Evolutionary conservation across 2,113 vertebrate genomes (phyloP).

Genomic region (Barbus barbus): DNA sequence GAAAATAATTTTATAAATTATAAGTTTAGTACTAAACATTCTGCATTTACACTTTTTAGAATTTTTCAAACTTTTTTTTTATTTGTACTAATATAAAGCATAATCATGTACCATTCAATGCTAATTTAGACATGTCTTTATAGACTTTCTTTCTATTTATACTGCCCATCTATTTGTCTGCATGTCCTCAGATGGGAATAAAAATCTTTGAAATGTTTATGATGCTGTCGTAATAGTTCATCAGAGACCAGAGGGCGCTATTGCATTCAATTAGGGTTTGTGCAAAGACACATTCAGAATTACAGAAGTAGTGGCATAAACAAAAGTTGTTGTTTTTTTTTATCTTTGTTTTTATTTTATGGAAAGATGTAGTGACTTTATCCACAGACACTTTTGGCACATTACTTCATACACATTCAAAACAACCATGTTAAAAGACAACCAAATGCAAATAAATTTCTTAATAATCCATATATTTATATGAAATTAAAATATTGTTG

Average conservation of each 20-base stretch:
- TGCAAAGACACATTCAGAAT: background rate
- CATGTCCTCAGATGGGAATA: background rate
- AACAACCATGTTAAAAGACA: background rate
- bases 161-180: background rate
- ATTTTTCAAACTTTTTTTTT: too few relatives aligned
- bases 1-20: background rate
- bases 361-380: background rate
- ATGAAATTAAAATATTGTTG: background rate
- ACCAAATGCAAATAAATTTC: background rate
- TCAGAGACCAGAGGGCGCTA: background rate
- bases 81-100: background rate
- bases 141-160: background rate
- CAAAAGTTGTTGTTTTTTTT: background rate
- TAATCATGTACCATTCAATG: background rate
- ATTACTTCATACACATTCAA: background rate
- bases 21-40: background rate
- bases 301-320: background rate
- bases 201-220: background rate
- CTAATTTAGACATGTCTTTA: background rate
- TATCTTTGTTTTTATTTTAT: background rate
- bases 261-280: background rate
- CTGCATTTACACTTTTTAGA: background rate
- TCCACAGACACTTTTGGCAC: slow-evolving; percentile 2
- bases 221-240: background rate
- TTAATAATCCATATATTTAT: background rate